phyloP scores from a whole-genome alignment of 1,140 invertebrate species.

The Sycobia sp. region DNA sequence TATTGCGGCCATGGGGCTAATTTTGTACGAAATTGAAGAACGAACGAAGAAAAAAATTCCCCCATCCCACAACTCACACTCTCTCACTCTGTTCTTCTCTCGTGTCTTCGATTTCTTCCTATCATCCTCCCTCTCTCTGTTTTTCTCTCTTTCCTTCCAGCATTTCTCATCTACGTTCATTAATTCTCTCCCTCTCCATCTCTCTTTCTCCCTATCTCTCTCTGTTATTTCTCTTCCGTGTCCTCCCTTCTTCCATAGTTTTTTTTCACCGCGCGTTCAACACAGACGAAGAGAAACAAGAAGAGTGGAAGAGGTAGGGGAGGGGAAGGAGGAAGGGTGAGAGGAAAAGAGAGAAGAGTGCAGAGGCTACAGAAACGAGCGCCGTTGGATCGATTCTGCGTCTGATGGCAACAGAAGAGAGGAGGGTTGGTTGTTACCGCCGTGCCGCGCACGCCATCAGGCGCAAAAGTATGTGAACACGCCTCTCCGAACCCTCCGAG shows the following conservation, averaged over 20 bases:
- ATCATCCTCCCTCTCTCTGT: too few relatives aligned
- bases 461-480: constrained; percentile 17
- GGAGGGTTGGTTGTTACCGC: too few relatives aligned
- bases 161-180: constrained; percentile 25
- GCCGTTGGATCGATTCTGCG: constrained; percentile 50
- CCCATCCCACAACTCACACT: neutral
- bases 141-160: neutral
- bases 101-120: neutral
- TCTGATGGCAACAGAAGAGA: constrained; percentile 45
- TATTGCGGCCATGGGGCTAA: too few relatives aligned
- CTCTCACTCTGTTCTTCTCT: constrained; percentile 13
- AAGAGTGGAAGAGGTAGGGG: too few relatives aligned
- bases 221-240: too few relatives aligned
- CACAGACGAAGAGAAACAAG: too few relatives aligned
- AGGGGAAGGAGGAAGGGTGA: neutral
- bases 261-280: too few relatives aligned
- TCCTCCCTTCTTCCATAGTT: too few relatives aligned
- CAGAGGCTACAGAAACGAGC: constrained; percentile 34
- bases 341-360: constrained; percentile 35
- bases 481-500: constrained; percentile 7
- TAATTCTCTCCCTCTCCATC: constrained; percentile 2
- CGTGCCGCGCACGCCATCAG: constrained; percentile 27
- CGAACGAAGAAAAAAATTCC: too few relatives aligned
- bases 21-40: too few relatives aligned
- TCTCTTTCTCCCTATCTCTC: constrained; percentile 24